Evolutionary conservation across 2,797 vertebrate species (phyloP).

Genomic region (Sus cebifrons): DNA sequence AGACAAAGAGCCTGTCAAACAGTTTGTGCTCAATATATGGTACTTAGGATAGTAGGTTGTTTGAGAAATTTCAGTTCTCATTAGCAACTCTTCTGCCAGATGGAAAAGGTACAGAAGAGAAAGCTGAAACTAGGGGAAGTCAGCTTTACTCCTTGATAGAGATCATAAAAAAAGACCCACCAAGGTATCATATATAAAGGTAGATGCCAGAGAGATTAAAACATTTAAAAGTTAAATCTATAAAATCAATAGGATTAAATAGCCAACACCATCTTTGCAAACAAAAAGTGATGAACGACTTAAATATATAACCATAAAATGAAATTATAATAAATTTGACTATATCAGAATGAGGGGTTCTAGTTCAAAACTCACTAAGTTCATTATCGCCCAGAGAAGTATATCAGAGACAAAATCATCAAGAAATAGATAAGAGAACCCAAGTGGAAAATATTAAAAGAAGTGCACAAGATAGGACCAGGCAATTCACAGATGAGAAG

Average conservation of each 20-base stretch:
- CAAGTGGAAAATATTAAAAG: not conserved
- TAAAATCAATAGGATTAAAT: conserved; percentile 29
- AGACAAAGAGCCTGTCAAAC: not conserved
- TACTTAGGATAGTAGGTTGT: not conserved
- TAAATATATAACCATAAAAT: not conserved
- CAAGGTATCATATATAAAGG: not conserved
- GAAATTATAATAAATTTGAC: conserved; percentile 3
- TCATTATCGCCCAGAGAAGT: not conserved
- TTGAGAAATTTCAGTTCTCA: not conserved
- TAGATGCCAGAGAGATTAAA: conserved; percentile 33
- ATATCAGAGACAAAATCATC: not conserved
- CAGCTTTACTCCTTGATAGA: not conserved
- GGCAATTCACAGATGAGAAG: not conserved
- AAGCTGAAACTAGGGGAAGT: conserved; percentile 26
- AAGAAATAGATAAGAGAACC: not conserved
- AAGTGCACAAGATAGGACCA: not conserved
- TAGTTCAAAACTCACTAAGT: conserved; percentile 3
- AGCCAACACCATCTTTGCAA: conserved; percentile 24
- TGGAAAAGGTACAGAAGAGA: conserved; percentile 39
- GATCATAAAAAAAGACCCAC: not conserved
- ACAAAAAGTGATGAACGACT: not conserved
- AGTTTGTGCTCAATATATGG: not conserved
- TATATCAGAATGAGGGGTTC: not conserved
- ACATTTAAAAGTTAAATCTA: conserved; percentile 15
- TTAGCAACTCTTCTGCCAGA: not conserved